Evolutionary conservation across 1,140 invertebrate species (phyloP), one percentile per base, ranked within the genome.

Genomic region (Monomorium pharaonis): DNA sequence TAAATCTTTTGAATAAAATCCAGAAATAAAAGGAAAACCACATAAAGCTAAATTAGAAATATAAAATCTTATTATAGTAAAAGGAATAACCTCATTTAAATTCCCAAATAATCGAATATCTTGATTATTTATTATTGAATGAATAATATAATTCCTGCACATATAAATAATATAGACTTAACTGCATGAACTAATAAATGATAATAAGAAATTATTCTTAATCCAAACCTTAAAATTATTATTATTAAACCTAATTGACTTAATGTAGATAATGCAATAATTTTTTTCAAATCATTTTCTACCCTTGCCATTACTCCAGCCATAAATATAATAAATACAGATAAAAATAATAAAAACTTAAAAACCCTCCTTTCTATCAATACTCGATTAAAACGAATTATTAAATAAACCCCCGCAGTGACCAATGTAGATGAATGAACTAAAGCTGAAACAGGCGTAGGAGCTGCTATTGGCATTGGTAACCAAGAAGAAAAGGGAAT

Each of bases 391-490:
- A 96, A 96, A 9, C 96, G 96, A 96, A 97, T 96, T 94, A 97
- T 92, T 94, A 97, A 95, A 96, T 97, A 97, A 86, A 97, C 95
- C 0, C 97, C 97, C 0, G 96, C 96, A 47, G 97, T 97, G 0
- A 97, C 97, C 91, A 97, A 96, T 86, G 97, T 97, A 42, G 97
- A 97, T 87, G 97, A 97, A 96, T 97, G 96, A 93, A 97, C 96
- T 94, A 97, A 96, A 67, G 97, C 95, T 65, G 97, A 97, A 87
- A 97, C 96, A 58, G 97, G 96, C 18, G 96, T 97, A 56, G 97
- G 96, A 56, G 97, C 97, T 1, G 96, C 96, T 93, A 97, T 97
- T 42, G 97, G 97, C 6, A 95, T 95, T 0, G 97, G 97, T 47
- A 97, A 93, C 92, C 97, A 97, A 86, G 95, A 95, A 90, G 96